phyloP scores from a whole-genome alignment of 2,797 vertebrate species.

The Falco columbarius region DNA sequence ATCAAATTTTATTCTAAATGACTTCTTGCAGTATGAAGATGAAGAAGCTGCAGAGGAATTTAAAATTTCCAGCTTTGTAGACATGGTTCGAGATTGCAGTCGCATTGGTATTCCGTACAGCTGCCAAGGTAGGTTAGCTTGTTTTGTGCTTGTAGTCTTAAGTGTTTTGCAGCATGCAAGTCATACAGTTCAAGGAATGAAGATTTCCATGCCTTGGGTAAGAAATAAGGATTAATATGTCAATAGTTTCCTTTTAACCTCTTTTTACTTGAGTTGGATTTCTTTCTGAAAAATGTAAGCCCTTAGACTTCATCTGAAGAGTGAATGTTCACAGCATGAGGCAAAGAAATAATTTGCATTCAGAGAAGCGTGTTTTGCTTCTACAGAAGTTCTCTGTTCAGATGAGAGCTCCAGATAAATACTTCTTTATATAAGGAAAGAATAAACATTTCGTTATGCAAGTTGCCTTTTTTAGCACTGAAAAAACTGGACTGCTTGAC shows the following conservation, averaged over 20 bases:
- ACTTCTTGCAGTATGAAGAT: constrained; percentile 88
- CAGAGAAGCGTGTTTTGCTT: background rate
- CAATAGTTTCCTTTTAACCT: background rate
- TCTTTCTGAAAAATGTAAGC: background rate
- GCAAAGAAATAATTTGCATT: constrained; percentile 33
- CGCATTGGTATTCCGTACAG: constrained; percentile 93
- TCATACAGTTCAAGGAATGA: background rate
- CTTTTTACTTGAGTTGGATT: background rate
- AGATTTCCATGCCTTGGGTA: background rate
- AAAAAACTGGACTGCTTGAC: background rate
- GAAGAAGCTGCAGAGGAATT: constrained; percentile 97
- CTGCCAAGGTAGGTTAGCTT: constrained; percentile 82
- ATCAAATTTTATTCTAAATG: background rate
- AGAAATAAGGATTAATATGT: background rate
- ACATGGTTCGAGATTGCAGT: constrained; percentile 94
- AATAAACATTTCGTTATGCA: constrained; percentile 48
- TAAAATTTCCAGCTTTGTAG: constrained; percentile 97
- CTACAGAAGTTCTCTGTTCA: constrained; percentile 42
- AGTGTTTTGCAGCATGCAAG: background rate
- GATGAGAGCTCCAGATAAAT: constrained; percentile 28
- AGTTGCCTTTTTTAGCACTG: constrained; percentile 58
- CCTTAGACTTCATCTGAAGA: background rate
- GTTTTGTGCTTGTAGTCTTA: accelerated
- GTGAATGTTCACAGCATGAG: background rate
- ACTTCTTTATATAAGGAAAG: constrained; percentile 41